A percentile compares a stretch with the other conserved stretches of the same genome.
Conservation (phyloP, 2,888 invertebrate species). For the Seladonia tumulorum region DNA sequence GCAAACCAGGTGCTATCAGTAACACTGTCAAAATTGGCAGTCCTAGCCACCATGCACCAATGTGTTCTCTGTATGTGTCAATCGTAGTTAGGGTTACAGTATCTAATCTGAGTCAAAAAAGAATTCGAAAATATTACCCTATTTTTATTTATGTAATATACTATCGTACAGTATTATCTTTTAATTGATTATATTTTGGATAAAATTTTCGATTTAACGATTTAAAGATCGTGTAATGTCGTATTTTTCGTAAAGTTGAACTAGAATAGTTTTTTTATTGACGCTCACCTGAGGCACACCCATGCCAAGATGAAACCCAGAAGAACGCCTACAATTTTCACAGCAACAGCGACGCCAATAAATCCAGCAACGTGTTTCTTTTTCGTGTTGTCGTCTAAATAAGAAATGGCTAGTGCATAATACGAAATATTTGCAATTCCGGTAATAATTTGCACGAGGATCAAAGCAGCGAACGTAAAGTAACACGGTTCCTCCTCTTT, state of each 20-base stretch:
- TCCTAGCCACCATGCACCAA: constrained; percentile 84
- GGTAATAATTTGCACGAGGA: constrained; percentile 84
- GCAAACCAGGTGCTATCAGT: constrained; percentile 84
- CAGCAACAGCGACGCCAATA: constrained; percentile 74
- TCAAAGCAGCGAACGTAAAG: constrained; percentile 84
- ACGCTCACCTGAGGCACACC: constrained; percentile 77
- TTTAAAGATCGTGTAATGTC: not conserved
- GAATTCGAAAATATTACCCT: constrained; percentile 10
- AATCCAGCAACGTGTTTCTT: constrained; percentile 85
- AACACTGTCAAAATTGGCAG: constrained; percentile 85
- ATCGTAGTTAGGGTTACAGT: constrained; percentile 73
- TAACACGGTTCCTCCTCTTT: constrained; percentile 75
- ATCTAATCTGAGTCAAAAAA: constrained; percentile 70
- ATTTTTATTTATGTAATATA: not conserved
- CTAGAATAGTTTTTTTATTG: no score
- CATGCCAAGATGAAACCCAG: constrained; percentile 79
- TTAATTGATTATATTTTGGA: not conserved
- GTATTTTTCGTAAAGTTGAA: no score
- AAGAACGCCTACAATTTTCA: constrained; percentile 76
- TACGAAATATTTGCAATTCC: constrained; percentile 85
- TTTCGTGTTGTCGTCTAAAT: constrained; percentile 87
- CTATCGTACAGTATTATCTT: not conserved
- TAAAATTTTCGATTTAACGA: not conserved
- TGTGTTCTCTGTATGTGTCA: constrained; percentile 77
- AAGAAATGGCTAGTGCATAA: constrained; percentile 86